Conservation (phyloP, 2,797 vertebrate genomes). For the Sebastes alutus region DNA sequence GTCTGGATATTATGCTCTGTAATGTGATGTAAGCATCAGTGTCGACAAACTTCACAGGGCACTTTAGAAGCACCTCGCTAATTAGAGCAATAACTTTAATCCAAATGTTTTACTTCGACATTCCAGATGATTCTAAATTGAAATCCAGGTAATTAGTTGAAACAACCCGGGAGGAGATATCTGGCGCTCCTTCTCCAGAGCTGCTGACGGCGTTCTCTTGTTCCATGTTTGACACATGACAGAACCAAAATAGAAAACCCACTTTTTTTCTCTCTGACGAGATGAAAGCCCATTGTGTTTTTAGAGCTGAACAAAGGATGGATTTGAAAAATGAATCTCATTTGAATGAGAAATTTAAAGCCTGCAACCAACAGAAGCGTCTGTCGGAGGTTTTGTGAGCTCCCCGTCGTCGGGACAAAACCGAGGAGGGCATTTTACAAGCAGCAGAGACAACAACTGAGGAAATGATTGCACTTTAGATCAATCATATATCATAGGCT, state of each 20-base stretch:
- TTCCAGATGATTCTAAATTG: constrained; percentile 69
- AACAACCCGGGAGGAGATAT: constrained; percentile 33
- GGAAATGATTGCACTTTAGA: constrained; percentile 71
- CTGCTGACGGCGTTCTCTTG: constrained; percentile 23
- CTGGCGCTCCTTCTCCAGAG: constrained; percentile 8
- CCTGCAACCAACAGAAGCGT: background rate
- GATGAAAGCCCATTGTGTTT: constrained; percentile 27
- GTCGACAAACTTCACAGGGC: constrained; percentile 79
- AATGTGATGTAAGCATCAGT: constrained; percentile 71
- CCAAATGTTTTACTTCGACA: constrained; percentile 70
- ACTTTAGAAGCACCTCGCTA: constrained; percentile 73
- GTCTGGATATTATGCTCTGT: constrained; percentile 77
- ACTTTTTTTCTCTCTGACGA: background rate
- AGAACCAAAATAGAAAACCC: constrained; percentile 22
- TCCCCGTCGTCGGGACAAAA: constrained; percentile 21
- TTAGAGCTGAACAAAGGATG: constrained; percentile 20
- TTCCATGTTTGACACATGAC: constrained; percentile 43
- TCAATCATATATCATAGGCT: constrained; percentile 69
- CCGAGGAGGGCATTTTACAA: constrained; percentile 53
- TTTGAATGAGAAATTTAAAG: constrained; percentile 13
- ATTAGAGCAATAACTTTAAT: constrained; percentile 79
- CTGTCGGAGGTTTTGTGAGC: background rate
- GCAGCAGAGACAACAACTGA: constrained; percentile 67
- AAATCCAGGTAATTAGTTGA: constrained; percentile 70
- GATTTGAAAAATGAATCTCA: constrained; percentile 23